Evolutionary conservation across 2,113 vertebrate genomes (phyloP).

Genomic region (Oncorhynchus clarkii): DNA sequence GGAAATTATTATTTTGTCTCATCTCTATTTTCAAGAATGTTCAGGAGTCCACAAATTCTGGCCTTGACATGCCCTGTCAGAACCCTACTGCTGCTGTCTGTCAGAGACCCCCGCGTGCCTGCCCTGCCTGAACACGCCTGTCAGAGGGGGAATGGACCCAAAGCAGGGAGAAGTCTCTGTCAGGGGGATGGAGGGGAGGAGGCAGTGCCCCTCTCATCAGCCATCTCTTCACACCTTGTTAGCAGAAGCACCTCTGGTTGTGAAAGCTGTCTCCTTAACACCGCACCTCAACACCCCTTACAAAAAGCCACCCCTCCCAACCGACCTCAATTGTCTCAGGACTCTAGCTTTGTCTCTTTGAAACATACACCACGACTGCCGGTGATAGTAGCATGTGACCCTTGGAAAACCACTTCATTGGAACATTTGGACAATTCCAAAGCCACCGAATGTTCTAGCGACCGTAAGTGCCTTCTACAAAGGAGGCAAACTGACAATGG

Average conservation of each 20-base stretch:
- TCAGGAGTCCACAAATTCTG: slow-evolving; percentile 48
- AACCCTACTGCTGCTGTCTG: slow-evolving; percentile 24
- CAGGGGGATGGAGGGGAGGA: background rate
- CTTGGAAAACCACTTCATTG: slow-evolving; percentile 16
- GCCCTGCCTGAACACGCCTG: slow-evolving; percentile 23
- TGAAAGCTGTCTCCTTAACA: slow-evolving; percentile 41
- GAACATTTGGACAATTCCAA: slow-evolving; percentile 14
- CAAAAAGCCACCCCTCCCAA: slow-evolving; percentile 23
- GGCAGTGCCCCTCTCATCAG: slow-evolving; percentile 56
- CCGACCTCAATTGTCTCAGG: background rate
- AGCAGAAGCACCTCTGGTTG: slow-evolving; percentile 62
- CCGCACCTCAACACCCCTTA: slow-evolving; percentile 7
- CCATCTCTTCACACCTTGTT: slow-evolving; percentile 6
- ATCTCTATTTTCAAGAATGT: slow-evolving; percentile 60
- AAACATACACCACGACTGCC: background rate
- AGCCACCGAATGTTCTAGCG: slow-evolving; percentile 50
- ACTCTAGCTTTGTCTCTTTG: background rate
- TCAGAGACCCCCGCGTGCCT: slow-evolving; percentile 32
- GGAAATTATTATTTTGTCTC: background rate
- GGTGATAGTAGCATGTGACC: background rate
- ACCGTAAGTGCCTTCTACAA: slow-evolving; percentile 27
- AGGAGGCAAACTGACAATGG: slow-evolving; percentile 13
- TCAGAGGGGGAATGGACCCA: slow-evolving; percentile 5
- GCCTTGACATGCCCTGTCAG: slow-evolving; percentile 40
- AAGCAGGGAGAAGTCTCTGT: background rate